Conservation (phyloP, 2,113 vertebrate genomes). For the Phaethon lepturus region DNA sequence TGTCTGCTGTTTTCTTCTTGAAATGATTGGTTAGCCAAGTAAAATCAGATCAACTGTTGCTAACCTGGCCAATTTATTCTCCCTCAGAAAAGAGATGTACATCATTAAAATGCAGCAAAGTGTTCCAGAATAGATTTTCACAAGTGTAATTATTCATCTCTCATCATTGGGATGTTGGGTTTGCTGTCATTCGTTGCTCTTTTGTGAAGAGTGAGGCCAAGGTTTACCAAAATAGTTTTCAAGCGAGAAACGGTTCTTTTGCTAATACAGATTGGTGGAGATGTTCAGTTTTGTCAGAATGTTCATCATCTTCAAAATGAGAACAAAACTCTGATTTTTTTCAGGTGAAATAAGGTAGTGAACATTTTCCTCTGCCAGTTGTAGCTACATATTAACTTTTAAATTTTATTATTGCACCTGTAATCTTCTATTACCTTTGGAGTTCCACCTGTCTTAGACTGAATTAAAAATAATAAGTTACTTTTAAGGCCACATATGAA, state of each 20-base stretch:
- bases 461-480: background rate
- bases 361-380: background rate
- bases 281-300: background rate
- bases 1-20: background rate
- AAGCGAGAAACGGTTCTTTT: background rate
- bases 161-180: background rate
- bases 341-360: background rate
- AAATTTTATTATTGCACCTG: background rate
- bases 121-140: background rate
- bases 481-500: background rate
- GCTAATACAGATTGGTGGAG: background rate
- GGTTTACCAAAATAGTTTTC: background rate
- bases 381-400: constrained; percentile 33
- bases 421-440: background rate
- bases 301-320: background rate
- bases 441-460: background rate
- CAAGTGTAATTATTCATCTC: background rate
- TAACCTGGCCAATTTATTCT: background rate
- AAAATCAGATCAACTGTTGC: background rate
- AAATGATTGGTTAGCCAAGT: background rate
- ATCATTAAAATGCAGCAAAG: background rate
- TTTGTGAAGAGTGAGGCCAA: background rate
- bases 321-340: background rate
- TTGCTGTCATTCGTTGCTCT: background rate
- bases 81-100: background rate